phyloP scores from a whole-genome alignment of 1,140 invertebrate genomes.

The Drosophila ambigua region DNA sequence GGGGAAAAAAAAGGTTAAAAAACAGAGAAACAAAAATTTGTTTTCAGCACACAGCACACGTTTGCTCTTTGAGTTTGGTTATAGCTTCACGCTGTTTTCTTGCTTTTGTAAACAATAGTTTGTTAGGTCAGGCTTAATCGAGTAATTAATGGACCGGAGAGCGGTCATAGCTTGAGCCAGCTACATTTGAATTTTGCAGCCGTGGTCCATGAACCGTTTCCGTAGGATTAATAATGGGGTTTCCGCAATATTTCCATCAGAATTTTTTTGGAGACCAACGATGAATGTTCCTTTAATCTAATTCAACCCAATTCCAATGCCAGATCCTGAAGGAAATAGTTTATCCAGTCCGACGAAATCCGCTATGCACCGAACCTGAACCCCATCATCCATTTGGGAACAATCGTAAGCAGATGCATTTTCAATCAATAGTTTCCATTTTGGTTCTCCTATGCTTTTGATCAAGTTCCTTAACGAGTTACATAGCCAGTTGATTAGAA shows the following conservation, averaged over 20 bases:
- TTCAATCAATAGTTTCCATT: too few species aligned
- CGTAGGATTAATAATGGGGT: not conserved
- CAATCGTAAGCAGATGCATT: too few species aligned
- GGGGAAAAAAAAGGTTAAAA: constrained; percentile 14
- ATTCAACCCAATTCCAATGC: not conserved
- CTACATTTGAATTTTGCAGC: constrained; percentile 9
- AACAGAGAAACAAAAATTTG: constrained; percentile 38
- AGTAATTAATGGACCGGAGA: constrained; percentile 5
- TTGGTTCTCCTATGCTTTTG: too few species aligned
- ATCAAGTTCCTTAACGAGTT: too few species aligned
- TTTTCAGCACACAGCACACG: constrained; percentile 13
- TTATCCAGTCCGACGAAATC: too few species aligned
- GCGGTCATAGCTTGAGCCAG: not conserved
- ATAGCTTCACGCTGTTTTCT: constrained; percentile 25
- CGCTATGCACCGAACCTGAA: too few species aligned
- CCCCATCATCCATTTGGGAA: too few species aligned
- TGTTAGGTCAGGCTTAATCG: constrained; percentile 27
- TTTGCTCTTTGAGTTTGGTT: constrained; percentile 5
- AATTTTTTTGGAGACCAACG: not conserved
- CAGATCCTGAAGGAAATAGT: too few species aligned
- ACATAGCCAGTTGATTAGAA: too few species aligned
- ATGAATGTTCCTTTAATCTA: not conserved
- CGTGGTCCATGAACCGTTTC: not conserved
- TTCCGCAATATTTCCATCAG: constrained; percentile 8
- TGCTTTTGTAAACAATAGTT: not conserved